Evolutionary conservation across 1,140 invertebrate species (phyloP), one percentile per base, ranked within the genome.

Genomic region (Apis florea): DNA sequence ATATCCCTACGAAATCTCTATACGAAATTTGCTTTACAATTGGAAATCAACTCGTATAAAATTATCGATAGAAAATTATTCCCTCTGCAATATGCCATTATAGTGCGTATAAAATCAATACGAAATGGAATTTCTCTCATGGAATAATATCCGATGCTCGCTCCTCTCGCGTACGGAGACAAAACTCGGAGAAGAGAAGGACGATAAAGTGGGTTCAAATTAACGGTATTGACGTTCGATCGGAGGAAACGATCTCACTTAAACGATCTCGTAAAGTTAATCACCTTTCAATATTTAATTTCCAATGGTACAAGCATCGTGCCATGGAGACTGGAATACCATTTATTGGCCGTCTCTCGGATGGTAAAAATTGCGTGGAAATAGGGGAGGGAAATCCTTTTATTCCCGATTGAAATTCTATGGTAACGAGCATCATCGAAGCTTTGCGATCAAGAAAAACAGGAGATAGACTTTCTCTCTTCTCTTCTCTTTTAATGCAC

Each of bases 271-370:
- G 74, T 76, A 68, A 76, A 76, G 19, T 76, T 67, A 76, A 76
- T 76, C 63, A 56, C 63, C 21, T 61, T 67, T 76, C 74, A n/a
- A 76, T 76, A 76, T 76, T 76, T 68, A 76, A 76, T 76, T 67
- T 40, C 31, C 61, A n/a, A 40, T 66, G 31, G 61, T 11, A 24
- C n/a, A 61, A 17, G 51, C 12, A 24, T 9, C 21, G 47, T 17
- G n/a, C 47, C 15, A 15, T 40, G n/a, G 13, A 47, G n/a, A 56
- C 63, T n/a, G 40, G 63, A 76, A 66, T 67, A 40, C 26, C 63
- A 31, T 49, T 47, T 56, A 68, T 67, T 56, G 74, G 63, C 51
- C 47, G 51, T 21, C 31, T 40, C 40, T 17, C 15, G 2, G 2
- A 12, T 4, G 19, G 21, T 40, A 47, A 8, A 12, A 10, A 17